phyloP scores from a whole-genome alignment of 2,797 vertebrate species.

The Labeo calbasu region DNA sequence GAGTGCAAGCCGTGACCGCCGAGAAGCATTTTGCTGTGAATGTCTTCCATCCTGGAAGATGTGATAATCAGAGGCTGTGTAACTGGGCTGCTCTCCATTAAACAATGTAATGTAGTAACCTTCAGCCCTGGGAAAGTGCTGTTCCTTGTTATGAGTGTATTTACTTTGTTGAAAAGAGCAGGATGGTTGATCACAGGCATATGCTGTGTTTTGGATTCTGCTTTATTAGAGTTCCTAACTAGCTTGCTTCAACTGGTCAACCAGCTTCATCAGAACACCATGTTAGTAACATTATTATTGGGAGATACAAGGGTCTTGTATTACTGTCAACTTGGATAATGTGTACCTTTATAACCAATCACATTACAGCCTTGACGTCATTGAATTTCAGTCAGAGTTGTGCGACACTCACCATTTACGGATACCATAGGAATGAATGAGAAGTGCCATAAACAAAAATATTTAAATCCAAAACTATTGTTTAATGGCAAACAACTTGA shows the following conservation, averaged over 20 bases:
- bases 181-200: constrained; percentile 21
- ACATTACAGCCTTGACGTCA: too few relatives aligned
- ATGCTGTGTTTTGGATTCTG: background rate
- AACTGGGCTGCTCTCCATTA: constrained; percentile 68
- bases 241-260: background rate
- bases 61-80: constrained; percentile 67
- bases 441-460: too few relatives aligned
- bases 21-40: constrained; percentile 69
- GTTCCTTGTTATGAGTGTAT: constrained; percentile 44
- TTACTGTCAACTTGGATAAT: too few relatives aligned
- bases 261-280: constrained; percentile 11
- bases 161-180: constrained; percentile 50
- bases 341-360: too few relatives aligned
- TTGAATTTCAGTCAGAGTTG: too few relatives aligned
- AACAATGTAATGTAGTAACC: constrained; percentile 62
- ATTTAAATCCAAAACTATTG: too few relatives aligned
- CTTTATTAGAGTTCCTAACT: background rate
- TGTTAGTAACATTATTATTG: background rate
- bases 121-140: constrained; percentile 50
- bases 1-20: constrained; percentile 70
- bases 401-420: too few relatives aligned
- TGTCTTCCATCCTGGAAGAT: constrained; percentile 69
- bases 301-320: too few relatives aligned
- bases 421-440: too few relatives aligned
- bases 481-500: too few relatives aligned